Evolutionary conservation across 2,797 vertebrate genomes (phyloP).

Genomic region (Salmo trutta): DNA sequence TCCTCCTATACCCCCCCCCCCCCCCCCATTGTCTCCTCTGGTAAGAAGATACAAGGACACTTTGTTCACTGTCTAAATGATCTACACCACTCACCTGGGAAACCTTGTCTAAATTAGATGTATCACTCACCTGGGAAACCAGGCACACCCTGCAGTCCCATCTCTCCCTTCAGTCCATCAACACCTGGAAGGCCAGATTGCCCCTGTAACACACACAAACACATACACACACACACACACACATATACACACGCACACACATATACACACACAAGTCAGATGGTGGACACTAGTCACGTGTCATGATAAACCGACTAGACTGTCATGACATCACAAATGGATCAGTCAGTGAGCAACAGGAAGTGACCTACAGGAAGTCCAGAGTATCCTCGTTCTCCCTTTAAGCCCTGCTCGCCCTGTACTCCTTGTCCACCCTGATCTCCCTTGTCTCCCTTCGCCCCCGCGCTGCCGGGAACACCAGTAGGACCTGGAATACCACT

Average conservation of each 20-base stretch:
- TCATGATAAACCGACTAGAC: background rate
- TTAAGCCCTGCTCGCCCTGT: constrained; percentile 81
- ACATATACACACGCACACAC: constrained; percentile 29
- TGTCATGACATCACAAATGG: too few species aligned
- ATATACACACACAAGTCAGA: background rate
- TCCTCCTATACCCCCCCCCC: too few species aligned
- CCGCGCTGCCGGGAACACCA: constrained; percentile 76
- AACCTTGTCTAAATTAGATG: too few species aligned
- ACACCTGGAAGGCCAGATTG: constrained; percentile 84
- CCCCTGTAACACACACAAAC: constrained; percentile 76
- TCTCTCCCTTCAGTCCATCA: constrained; percentile 87
- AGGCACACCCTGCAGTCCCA: constrained; percentile 83
- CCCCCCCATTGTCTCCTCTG: too few species aligned
- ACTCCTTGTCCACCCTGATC: constrained; percentile 78
- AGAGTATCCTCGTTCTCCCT: constrained; percentile 83
- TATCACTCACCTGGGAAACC: constrained; percentile 82
- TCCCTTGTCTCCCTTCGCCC: constrained; percentile 74
- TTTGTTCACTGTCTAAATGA: background rate
- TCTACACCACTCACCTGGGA: constrained; percentile 65
- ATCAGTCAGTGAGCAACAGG: background rate
- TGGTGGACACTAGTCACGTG: background rate
- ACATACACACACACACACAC: too few species aligned
- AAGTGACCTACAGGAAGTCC: constrained; percentile 83
- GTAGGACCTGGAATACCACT: constrained; percentile 76
- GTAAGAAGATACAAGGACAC: too few species aligned